Base-by-base conservation (phyloP, 2,888 invertebrate genomes). In the Catocala nupta region DNA sequence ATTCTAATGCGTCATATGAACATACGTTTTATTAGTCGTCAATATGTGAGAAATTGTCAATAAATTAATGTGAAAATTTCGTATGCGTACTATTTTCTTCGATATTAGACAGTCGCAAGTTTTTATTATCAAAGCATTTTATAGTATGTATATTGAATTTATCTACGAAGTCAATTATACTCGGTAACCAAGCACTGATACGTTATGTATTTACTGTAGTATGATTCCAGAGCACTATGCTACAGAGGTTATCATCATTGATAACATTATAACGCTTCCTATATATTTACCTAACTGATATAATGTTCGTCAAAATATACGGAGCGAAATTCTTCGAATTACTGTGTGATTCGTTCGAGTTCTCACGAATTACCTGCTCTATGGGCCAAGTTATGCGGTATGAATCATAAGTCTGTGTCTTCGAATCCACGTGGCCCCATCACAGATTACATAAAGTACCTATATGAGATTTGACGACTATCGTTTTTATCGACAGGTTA, bases 221-320 rank as follows among this genome's bases (percentile, higher is more conserved):
- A 68, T 57, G 65, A 66, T 53, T 63, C 52, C 60, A 71, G 65
- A 70, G 68, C 68, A 65, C 60, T 55, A 50, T 62, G 56, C 47
- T 63, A 50, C 63, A 73, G 58, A 61, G 75, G 77, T 75, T 77
- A 77, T 75, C 75, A 55, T 49, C 47, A 55, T 36, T 53, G 71
- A 73, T 77, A 75, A 71, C 59, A 56, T 33, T 44, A 48, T 56
- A 49, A 44, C 45, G 64, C 62, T 77, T 75, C 71, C 70, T 70
- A 71, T 59, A 55, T 48, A 39, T 39, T 62, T 70, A 69, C 64
- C 43, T 54, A 71, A 39, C 36, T 39, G 36, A 39, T 39, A 39
- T 39, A 9, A 39, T 39, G 9, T 39, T 1, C 36, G 36, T 39
- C 36, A 39, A 44, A 52, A 16, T 11, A 34, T 39, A 43, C 10